A percentile compares a stretch with the other conserved stretches of the same genome.
Conservation (phyloP, 2,797 vertebrate genomes). For the Prionace glauca region DNA sequence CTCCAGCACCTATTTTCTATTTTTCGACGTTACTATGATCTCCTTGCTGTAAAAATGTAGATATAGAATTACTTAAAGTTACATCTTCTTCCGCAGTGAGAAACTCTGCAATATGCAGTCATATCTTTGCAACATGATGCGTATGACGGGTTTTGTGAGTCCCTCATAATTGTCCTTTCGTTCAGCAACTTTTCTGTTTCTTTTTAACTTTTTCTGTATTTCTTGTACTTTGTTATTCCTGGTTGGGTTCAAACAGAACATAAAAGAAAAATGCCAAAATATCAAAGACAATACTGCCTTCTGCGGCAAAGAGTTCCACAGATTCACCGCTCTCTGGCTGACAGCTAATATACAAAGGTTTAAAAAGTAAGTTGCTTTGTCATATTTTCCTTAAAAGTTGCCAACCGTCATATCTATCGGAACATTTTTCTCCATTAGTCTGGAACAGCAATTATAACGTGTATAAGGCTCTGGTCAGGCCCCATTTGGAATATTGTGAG, state of each 20-base stretch:
- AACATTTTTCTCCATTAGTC: background rate
- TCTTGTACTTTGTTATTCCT: background rate
- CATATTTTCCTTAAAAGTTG: background rate
- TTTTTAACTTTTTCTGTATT: background rate
- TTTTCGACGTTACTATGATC: too few relatives aligned
- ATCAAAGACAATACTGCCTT: background rate
- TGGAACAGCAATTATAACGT: background rate
- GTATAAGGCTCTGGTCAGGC: too few relatives aligned
- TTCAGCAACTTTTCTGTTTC: background rate
- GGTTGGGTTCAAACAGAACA: background rate
- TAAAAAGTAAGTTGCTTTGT: background rate
- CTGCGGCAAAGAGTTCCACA: too few relatives aligned
- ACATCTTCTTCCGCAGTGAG: background rate
- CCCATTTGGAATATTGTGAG: too few relatives aligned
- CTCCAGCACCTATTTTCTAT: too few relatives aligned
- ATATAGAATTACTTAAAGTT: background rate
- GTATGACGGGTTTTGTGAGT: background rate
- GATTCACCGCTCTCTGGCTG: too few relatives aligned
- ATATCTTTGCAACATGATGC: background rate
- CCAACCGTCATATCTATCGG: background rate
- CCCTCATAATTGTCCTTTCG: background rate
- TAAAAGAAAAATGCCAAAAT: background rate
- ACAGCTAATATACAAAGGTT: background rate
- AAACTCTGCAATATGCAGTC: background rate
- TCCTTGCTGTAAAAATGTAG: background rate